Evolutionary conservation across 2,113 vertebrate species (phyloP), one percentile per base, ranked within the genome.

Genomic region (Geococcyx californianus): DNA sequence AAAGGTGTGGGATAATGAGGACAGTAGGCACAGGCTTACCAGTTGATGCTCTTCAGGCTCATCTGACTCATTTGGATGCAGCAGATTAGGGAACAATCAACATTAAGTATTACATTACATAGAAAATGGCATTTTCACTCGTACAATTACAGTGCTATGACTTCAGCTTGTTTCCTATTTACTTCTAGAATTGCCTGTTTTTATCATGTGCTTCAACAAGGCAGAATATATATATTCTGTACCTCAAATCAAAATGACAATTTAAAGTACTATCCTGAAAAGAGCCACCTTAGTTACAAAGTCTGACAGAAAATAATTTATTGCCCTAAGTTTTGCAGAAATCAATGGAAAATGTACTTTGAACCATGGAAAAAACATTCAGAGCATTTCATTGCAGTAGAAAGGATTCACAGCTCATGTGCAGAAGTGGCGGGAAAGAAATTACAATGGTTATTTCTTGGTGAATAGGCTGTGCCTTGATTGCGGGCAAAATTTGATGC

Each of bases 1-100:
- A 84, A 87, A 59, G 24, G n/a, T 40, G 34, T 55, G 49, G 34
- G 49, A 84, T 95, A 94, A 95, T 52, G 87, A 93, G 33, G 29
- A 19, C 1, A 4, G n/a, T 28, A 76, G 52, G 49, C 19, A 59
- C 29, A 56, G 66, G 31, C 24, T 59, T 75, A 29, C 3, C 6
- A 28, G 13, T 75, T 78, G 55, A 33, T 42, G 40, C 49, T 36
- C 9, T 49, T 64, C 58, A 76, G 75, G 44, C 28, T 93, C n/a
- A 13, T 56, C 49, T 87, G 78, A 85, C 74, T 64, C 4, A 68
- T 84, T 87, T 82, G 24, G 60, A 91, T 56, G 52, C 62, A 59
- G 15, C 38, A 51, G 16, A 31, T 16, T 79, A 52, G 34, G 52
- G 44, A 12, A 89, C 59, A 51, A 82, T 13, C 4, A 1, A 67